Evolutionary conservation across 2,113 vertebrate species (phyloP).

Genomic region (Ancistrus triradiatus): DNA sequence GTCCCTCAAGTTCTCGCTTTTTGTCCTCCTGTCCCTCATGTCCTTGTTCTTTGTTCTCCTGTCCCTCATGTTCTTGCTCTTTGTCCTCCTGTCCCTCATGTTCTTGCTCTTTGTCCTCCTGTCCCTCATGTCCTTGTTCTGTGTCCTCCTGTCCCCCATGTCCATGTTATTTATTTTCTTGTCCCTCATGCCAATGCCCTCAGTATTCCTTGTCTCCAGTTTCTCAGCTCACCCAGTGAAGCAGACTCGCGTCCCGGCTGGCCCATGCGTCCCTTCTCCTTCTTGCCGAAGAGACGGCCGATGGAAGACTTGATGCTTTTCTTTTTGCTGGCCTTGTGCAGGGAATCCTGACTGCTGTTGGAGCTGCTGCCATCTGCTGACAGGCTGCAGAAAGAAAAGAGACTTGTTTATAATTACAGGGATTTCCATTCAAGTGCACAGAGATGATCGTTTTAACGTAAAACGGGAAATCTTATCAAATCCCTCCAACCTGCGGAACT

Average conservation of each 20-base stretch:
- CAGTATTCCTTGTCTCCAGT: background rate
- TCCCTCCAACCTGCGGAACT: constrained; percentile 76
- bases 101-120: too few relatives aligned
- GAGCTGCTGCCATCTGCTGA: constrained; percentile 74
- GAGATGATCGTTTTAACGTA: too few relatives aligned
- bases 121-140: too few relatives aligned
- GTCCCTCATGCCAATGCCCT: background rate
- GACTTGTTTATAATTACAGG: too few relatives aligned
- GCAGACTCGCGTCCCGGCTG: constrained; percentile 77
- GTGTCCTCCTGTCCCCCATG: too few relatives aligned
- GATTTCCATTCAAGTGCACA: too few relatives aligned
- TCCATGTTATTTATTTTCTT: background rate
- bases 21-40: background rate
- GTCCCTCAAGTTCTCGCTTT: background rate
- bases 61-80: too few relatives aligned
- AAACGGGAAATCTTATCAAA: too few relatives aligned
- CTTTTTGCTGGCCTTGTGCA: constrained; percentile 90
- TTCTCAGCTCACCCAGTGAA: constrained; percentile 73
- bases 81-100: too few relatives aligned
- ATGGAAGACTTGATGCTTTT: constrained; percentile 96
- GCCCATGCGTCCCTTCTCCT: constrained; percentile 85
- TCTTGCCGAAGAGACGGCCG: constrained; percentile 87
- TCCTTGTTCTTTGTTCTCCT: too few relatives aligned
- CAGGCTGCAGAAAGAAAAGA: constrained; percentile 55
- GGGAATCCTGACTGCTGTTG: constrained; percentile 82